Evolutionary conservation across 2,888 invertebrate genomes (phyloP).

Genomic region (Nomada fabriciana): DNA sequence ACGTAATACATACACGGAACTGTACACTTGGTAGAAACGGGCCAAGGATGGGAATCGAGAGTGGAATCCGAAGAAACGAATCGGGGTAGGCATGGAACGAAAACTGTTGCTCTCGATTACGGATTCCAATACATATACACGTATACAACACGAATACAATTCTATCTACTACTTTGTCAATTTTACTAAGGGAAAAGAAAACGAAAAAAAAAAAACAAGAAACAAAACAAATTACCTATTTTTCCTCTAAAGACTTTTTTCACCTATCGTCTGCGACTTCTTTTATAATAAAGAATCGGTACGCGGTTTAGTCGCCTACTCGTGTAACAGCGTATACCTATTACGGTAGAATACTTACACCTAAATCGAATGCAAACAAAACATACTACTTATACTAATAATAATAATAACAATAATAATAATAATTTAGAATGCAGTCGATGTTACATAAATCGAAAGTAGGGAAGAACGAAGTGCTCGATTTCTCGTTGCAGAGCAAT

Average conservation of each 20-base stretch:
- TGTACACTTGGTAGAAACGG: conserved; percentile 24
- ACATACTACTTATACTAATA: conserved; percentile 28
- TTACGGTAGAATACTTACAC: conserved; percentile 61
- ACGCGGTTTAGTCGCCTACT: conserved; percentile 53
- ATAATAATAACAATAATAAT: conserved; percentile 22
- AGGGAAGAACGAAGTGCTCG: conserved; percentile 38
- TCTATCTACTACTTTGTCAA: conserved; percentile 82
- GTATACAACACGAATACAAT: conserved; percentile 50
- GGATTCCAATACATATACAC: conserved; percentile 32
- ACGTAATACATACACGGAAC: conserved; percentile 4
- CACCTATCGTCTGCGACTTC: conserved; percentile 71
- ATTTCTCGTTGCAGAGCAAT: conserved; percentile 28
- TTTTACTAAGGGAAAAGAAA: conserved; percentile 74
- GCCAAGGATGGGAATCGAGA: background rate
- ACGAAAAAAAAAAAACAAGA: too few relatives aligned
- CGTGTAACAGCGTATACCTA: conserved; percentile 58
- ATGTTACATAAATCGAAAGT: conserved; percentile 70
- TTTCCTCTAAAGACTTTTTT: conserved; percentile 82
- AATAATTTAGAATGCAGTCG: conserved; percentile 69
- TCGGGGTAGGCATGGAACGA: background rate
- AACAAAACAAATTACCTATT: conserved; percentile 73
- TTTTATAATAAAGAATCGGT: conserved; percentile 54
- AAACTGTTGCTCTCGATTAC: conserved; percentile 13
- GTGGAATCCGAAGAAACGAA: background rate
- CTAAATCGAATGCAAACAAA: conserved; percentile 40